Conservation (phyloP, 2,888 invertebrate genomes). For the Diogma glabrata region DNA sequence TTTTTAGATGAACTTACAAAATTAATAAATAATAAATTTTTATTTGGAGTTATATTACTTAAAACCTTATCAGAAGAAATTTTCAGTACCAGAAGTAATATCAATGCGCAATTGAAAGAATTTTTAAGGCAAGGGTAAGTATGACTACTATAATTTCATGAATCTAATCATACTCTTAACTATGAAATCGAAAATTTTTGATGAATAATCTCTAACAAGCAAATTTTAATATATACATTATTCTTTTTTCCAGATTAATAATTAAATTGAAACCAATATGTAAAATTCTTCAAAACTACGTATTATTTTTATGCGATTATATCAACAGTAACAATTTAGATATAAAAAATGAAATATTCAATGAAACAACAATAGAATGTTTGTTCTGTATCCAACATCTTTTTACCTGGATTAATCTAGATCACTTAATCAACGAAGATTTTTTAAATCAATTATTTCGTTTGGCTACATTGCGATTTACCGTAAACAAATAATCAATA, state of each 20-base stretch:
- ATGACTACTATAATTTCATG: too few relatives aligned
- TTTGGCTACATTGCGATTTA: slow-evolving; percentile 22
- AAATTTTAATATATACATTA: too few relatives aligned
- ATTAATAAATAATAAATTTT: slow-evolving; percentile 39
- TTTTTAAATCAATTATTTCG: slow-evolving; percentile 35
- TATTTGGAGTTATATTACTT: slow-evolving; percentile 58
- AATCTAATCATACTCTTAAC: too few relatives aligned
- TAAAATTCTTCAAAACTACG: background rate
- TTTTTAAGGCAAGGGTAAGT: background rate
- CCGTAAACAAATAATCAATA: background rate
- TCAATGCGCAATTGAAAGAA: slow-evolving; percentile 14
- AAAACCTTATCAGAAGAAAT: slow-evolving; percentile 69
- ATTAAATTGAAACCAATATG: background rate
- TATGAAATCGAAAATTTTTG: too few relatives aligned
- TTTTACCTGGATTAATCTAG: slow-evolving; percentile 41
- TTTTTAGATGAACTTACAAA: slow-evolving; percentile 62
- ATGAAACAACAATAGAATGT: slow-evolving; percentile 30
- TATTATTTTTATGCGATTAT: background rate
- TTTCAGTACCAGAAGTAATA: slow-evolving; percentile 53
- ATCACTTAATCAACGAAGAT: slow-evolving; percentile 32
- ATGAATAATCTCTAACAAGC: too few relatives aligned
- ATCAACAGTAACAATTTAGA: background rate
- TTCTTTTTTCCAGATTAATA: too few relatives aligned
- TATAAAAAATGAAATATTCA: background rate
- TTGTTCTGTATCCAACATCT: slow-evolving; percentile 41